Percentiles rank a stretch among this genome's conserved stretches.
These are phyloP conservation scores for Coregonus clupeaformis DNA, from an alignment of 2,113 vertebrate genomes.

Conservation along the genomic window DNA sequence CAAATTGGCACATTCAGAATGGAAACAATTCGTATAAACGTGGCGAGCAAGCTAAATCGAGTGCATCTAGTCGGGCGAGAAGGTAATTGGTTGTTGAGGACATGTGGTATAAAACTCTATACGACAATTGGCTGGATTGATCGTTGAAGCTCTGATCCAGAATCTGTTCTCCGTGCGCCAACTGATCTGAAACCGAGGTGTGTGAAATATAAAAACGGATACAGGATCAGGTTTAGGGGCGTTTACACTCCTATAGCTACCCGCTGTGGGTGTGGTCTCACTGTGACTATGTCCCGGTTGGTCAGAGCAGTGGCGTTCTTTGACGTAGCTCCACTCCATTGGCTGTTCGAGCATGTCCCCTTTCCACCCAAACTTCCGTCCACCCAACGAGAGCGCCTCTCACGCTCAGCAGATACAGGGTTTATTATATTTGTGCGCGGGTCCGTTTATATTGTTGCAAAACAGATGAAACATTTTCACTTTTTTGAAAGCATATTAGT, in stretches of 20 bases:
- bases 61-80: conserved; percentile 42
- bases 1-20: not conserved
- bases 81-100: conserved; percentile 51
- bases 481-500: not conserved
- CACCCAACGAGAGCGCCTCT: conserved; percentile 56
- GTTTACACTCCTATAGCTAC: not conserved
- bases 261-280: not conserved
- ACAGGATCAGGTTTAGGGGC: not conserved
- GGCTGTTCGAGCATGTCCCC: conserved; percentile 26
- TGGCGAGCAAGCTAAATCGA: conserved; percentile 8
- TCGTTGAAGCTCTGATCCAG: not conserved
- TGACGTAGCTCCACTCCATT: conserved; percentile 60
- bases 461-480: not conserved
- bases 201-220: not conserved
- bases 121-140: not conserved
- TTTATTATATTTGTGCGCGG: not conserved
- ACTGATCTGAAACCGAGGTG: not conserved
- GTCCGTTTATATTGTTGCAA: not conserved
- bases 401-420: conserved; percentile 59
- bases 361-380: not conserved
- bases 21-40: too few relatives aligned
- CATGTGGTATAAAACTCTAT: conserved; percentile 18
- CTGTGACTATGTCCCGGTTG: conserved; percentile 33
- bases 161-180: not conserved
- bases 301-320: conserved; percentile 60